Conservation (phyloP, 2,797 vertebrate species). For the Chromis chromis region DNA sequence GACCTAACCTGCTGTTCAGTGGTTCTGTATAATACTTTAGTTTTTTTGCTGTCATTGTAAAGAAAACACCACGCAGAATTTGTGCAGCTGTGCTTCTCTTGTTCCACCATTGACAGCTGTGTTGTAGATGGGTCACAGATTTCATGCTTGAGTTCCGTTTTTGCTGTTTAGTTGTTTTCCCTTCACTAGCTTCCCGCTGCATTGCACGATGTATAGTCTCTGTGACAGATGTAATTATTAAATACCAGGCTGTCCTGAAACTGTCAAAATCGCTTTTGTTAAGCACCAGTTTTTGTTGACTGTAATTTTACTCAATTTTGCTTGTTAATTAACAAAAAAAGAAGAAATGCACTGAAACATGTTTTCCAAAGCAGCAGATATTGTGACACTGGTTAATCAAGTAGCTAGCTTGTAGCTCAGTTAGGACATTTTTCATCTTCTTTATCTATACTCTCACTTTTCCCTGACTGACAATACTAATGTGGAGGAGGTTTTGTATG, state of each 20-base stretch:
- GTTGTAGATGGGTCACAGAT: constrained; percentile 59
- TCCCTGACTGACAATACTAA: too few relatives aligned
- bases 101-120: constrained; percentile 48
- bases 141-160: constrained; percentile 62
- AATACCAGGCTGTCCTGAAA: constrained; percentile 81
- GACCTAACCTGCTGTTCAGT: too few relatives aligned
- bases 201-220: constrained; percentile 41
- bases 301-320: constrained; percentile 90
- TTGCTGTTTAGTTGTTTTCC: constrained; percentile 55
- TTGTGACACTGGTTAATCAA: constrained; percentile 87
- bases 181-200: constrained; percentile 42
- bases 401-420: constrained; percentile 89
- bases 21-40: too few relatives aligned
- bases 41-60: not conserved
- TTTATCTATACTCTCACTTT: not conserved
- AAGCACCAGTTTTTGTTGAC: constrained; percentile 78
- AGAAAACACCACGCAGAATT: not conserved
- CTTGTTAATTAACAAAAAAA: constrained; percentile 92
- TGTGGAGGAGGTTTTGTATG: too few relatives aligned
- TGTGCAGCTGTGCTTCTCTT: constrained; percentile 5
- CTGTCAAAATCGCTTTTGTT: constrained; percentile 86
- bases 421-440: constrained; percentile 68
- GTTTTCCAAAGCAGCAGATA: constrained; percentile 88
- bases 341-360: constrained; percentile 86
- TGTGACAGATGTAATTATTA: constrained; percentile 79